Percentiles rank a stretch among this genome's conserved stretches.
phyloP scores from a whole-genome alignment of 2,888 invertebrate species.

The Drosophila mimetica region DNA sequence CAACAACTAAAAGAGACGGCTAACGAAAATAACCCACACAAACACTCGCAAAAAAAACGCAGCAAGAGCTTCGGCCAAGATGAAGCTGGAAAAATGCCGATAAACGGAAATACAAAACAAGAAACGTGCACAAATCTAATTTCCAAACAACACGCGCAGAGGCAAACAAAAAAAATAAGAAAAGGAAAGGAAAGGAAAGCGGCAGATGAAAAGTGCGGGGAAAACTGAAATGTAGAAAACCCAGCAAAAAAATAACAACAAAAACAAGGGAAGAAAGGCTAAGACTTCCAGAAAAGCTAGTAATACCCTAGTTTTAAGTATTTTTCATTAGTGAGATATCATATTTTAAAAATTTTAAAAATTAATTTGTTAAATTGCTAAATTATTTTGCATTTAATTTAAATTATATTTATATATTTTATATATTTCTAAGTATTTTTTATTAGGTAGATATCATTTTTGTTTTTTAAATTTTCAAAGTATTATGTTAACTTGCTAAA shows the following conservation, averaged over 20 bases:
- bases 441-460: too few relatives aligned
- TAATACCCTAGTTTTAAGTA: background rate
- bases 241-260: conserved; percentile 21
- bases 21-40: conserved; percentile 22
- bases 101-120: conserved; percentile 74
- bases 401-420: too few relatives aligned
- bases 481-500: too few relatives aligned
- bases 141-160: conserved; percentile 73
- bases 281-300: background rate
- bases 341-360: background rate
- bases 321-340: background rate
- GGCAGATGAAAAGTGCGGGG: conserved; percentile 5
- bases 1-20: conserved; percentile 24
- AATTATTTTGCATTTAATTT: too few relatives aligned
- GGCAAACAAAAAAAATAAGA: conserved; percentile 29
- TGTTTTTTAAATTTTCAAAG: too few relatives aligned
- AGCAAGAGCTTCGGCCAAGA: conserved; percentile 14
- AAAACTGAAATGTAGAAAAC: conserved; percentile 28
- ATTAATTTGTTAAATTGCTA: too few relatives aligned
- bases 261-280: conserved; percentile 22
- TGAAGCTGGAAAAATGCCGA: conserved; percentile 56
- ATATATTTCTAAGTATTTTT: too few relatives aligned
- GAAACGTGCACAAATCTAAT: conserved; percentile 79
- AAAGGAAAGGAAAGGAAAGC: too few relatives aligned
- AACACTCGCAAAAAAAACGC: conserved; percentile 20